Evolutionary conservation across 2,888 invertebrate genomes (phyloP).

Genomic region (Limenitis camilla): DNA sequence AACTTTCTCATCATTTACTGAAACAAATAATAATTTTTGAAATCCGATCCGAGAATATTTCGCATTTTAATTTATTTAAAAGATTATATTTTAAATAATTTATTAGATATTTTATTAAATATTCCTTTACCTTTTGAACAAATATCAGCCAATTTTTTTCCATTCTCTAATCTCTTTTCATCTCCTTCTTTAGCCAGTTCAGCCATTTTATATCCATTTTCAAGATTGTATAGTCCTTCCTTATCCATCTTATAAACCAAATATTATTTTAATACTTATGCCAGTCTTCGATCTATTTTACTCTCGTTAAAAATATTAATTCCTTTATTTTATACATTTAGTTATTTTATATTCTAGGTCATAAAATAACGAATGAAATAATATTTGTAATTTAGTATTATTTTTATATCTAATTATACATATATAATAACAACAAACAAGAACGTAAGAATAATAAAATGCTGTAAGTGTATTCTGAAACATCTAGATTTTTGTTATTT

Average conservation of each 20-base stretch:
- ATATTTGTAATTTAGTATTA: neutral
- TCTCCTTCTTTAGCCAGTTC: conserved; percentile 49
- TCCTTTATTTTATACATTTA: no score
- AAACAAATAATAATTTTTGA: conserved; percentile 20
- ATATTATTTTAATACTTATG: no score
- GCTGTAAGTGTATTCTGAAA: no score
- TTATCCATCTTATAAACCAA: conserved; percentile 9
- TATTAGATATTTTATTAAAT: neutral
- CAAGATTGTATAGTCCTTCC: conserved; percentile 43
- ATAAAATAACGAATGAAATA: neutral
- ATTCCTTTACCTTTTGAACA: conserved; percentile 57
- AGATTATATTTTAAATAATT: neutral
- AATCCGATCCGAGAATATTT: neutral
- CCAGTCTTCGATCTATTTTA: no score
- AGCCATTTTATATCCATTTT: conserved; percentile 47
- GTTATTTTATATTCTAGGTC: no score
- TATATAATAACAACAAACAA: no score
- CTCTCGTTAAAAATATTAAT: no score
- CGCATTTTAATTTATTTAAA: neutral
- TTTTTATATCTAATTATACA: no score
- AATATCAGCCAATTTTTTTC: conserved; percentile 47
- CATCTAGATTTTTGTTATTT: no score
- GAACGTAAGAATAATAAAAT: no score
- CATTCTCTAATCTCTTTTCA: conserved; percentile 46
- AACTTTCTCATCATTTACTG: conserved; percentile 52